phyloP scores from a whole-genome alignment of 2,888 invertebrate genomes.

The Deroplatys truncata region DNA sequence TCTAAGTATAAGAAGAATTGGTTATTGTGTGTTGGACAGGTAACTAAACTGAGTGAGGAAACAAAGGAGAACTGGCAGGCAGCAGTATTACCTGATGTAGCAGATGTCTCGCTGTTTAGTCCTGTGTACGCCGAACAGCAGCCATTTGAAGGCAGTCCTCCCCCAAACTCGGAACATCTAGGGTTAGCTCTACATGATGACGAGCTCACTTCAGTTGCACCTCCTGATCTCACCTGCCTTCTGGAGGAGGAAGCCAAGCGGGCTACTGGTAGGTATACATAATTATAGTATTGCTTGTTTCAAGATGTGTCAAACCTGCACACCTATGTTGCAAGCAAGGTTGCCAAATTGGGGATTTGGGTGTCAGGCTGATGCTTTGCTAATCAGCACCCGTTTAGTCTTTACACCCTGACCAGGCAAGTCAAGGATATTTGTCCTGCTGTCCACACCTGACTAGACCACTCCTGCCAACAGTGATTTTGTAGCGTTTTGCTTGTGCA shows the following conservation, averaged over 20 bases:
- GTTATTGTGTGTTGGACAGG: neutral
- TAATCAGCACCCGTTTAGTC: too few species aligned
- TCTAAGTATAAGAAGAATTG: neutral
- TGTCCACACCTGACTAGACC: too few species aligned
- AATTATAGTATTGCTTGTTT: too few species aligned
- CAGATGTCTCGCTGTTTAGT: slow-evolving; percentile 29
- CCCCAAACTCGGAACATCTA: slow-evolving; percentile 38
- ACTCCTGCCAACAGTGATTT: too few species aligned
- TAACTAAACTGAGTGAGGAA: slow-evolving; percentile 30
- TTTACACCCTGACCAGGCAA: too few species aligned
- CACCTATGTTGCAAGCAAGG: too few species aligned
- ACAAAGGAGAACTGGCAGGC: slow-evolving; percentile 33
- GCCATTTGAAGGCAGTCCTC: slow-evolving; percentile 25
- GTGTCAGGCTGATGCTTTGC: too few species aligned
- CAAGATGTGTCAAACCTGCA: too few species aligned
- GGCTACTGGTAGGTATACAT: slow-evolving; percentile 39
- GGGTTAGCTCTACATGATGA: slow-evolving; percentile 43
- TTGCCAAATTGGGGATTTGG: too few species aligned
- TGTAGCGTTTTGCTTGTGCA: too few species aligned
- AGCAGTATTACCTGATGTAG: slow-evolving; percentile 21
- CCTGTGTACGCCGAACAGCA: slow-evolving; percentile 26
- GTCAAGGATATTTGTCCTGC: too few species aligned
- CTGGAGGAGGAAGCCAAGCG: slow-evolving; percentile 51
- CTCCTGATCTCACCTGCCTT: slow-evolving; percentile 49
- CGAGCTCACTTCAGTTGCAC: slow-evolving; percentile 36